These are phyloP conservation scores for Oreocharis arfaki DNA, from an alignment of 2,113 vertebrate species.

Conservation along the genomic window DNA sequence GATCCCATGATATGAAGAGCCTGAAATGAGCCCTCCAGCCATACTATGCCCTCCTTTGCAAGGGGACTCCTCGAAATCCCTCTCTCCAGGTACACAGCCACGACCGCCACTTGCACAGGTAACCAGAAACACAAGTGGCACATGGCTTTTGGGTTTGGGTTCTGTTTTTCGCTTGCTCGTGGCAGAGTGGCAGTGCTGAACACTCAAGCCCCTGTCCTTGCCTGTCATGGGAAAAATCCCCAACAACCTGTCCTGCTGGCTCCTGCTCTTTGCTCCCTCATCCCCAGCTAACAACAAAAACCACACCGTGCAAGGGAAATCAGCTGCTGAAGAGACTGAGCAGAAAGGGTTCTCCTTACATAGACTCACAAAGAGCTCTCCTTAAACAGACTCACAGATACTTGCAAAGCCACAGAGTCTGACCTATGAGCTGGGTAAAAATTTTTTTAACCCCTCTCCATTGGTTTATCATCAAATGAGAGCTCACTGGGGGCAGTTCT, in stretches of 20 bases:
- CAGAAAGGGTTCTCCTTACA: neutral
- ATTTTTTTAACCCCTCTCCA: rapidly evolving
- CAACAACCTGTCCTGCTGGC: neutral
- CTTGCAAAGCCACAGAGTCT: neutral
- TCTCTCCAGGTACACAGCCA: neutral
- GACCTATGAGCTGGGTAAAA: neutral
- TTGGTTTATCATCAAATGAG: neutral
- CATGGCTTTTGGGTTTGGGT: rapidly evolving
- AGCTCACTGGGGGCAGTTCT: neutral
- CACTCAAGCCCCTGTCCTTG: neutral
- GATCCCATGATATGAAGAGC: neutral
- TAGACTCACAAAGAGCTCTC: neutral
- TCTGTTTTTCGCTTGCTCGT: neutral
- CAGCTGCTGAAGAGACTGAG: neutral
- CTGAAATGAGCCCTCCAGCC: neutral
- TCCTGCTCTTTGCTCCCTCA: neutral
- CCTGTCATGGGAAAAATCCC: neutral
- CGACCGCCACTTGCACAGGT: rapidly evolving
- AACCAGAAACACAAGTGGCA: neutral
- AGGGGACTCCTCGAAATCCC: neutral
- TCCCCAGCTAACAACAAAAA: neutral
- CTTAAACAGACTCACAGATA: neutral
- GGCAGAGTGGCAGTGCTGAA: neutral
- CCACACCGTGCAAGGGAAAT: neutral
- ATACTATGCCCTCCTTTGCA: neutral